Conservation (phyloP, 2,888 invertebrate species). For the Nomada fucata region DNA sequence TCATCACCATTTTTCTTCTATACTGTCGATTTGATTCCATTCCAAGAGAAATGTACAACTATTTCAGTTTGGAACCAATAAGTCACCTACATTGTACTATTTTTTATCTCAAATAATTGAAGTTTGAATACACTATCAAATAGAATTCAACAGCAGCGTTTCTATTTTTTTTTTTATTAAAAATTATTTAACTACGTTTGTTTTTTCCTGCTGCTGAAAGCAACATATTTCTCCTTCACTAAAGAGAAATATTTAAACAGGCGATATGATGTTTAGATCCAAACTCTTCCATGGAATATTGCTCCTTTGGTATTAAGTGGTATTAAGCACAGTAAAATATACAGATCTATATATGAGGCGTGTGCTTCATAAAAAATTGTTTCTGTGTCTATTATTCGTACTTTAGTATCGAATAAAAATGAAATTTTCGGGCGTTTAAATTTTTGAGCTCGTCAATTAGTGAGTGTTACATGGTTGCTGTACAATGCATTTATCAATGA, state of each 20-base stretch:
- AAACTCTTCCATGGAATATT: conserved; percentile 63
- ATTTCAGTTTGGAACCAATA: conserved; percentile 48
- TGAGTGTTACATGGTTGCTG: conserved; percentile 43
- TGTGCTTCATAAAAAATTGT: conserved; percentile 43
- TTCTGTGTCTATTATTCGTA: conserved; percentile 35
- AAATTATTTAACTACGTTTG: conserved; percentile 8
- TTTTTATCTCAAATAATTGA: conserved; percentile 25
- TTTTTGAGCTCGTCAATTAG: conserved; percentile 38
- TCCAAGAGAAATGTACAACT: conserved; percentile 52
- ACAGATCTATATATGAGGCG: conserved; percentile 11
- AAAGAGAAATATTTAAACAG: conserved; percentile 37
- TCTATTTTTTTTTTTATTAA: conserved; percentile 9
- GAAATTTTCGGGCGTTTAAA: conserved; percentile 33
- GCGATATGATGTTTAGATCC: conserved; percentile 48
- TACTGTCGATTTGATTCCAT: conserved; percentile 49
- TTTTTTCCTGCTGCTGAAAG: conserved; percentile 37
- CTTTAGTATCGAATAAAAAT: conserved; percentile 41
- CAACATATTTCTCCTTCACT: conserved; percentile 35
- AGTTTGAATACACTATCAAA: conserved; percentile 16
- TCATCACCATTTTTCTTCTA: conserved; percentile 53
- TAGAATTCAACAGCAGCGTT: conserved; percentile 22
- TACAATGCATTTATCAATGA: conserved; percentile 55
- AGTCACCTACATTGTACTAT: conserved; percentile 46
- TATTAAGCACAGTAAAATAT: conserved; percentile 38
- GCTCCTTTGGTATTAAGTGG: conserved; percentile 44